Evolutionary conservation across 2,113 vertebrate genomes (phyloP).

Genomic region (Carlito syrichta): DNA sequence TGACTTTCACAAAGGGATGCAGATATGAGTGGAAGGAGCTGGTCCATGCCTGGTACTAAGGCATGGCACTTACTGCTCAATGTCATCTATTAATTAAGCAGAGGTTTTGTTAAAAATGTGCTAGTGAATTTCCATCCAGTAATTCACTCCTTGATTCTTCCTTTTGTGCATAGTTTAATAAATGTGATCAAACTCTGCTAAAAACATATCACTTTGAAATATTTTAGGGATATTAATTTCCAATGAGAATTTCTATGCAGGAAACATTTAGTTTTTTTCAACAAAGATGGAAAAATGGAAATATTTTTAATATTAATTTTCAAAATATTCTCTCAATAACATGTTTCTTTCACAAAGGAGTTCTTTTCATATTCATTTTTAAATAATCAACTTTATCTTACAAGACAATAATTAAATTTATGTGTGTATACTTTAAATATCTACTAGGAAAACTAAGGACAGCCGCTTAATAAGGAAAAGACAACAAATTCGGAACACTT

Average conservation of each 20-base stretch:
- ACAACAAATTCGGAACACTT: not conserved
- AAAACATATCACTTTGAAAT: not conserved
- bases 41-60: not conserved
- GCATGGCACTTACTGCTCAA: not conserved
- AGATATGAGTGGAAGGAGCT: too few relatives aligned
- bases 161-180: not conserved
- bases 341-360: not conserved
- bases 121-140: not conserved
- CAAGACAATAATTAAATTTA: not conserved
- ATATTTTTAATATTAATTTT: not conserved
- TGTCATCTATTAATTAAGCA: not conserved
- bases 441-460: not conserved
- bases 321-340: not conserved
- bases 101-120: not conserved
- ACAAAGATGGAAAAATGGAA: not conserved
- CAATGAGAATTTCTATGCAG: not conserved
- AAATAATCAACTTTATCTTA: not conserved
- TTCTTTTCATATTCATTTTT: not conserved
- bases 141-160: not conserved
- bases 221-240: not conserved
- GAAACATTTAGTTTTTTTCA: not conserved
- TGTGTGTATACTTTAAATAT: not conserved
- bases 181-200: not conserved
- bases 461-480: not conserved
- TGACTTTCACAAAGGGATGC: not conserved